Evolutionary conservation across 2,113 vertebrate species (phyloP), one percentile per base, ranked within the genome.

Genomic region (Arizona elegans): DNA sequence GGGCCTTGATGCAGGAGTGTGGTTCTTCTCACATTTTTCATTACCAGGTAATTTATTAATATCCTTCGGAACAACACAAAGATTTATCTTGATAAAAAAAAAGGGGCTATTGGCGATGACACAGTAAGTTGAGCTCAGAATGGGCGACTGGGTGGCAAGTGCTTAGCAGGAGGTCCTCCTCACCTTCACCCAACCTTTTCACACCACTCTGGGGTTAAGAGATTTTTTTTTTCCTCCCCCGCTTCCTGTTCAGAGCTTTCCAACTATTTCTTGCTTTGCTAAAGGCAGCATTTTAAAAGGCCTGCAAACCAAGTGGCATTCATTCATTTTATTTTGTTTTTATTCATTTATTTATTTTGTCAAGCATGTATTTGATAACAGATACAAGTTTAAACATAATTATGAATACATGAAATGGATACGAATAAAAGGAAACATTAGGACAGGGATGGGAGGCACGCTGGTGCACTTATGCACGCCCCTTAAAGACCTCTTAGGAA

Each of bases 11-110:
- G 97, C 95, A 97, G 97, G 97, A 97, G 96, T 95, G 95, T 96
- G 97, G 97, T 95, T 98, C 96, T 96, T 96, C 98, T 98, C 98
- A 97, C 97, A 98, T 98, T 98, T 98, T 98, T 98, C 98, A 98
- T 98, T 98, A 98, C 97, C 94, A 95, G 97, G 97, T 98, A 98
- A 98, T 98, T 98, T 98, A 98, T 98, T 98, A 98, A 98, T 98
- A 98, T 98, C 98, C 97, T 98, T 97, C 95, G 70, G 86, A 97
- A 97, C 96, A 96, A 96, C 97, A 97, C 97, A 97, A 97, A 97
- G 97, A 98, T 98, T 97, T 97, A 97, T 98, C 98, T 97, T 98
- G 98, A 98, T 98, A 98, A 98, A 6, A 50, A 50, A 4, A 50
- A 98, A 97, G 95, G 0, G 29, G 1, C 97, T 96, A 97, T 97